Evolutionary conservation across 2,113 vertebrate species (phyloP), one percentile per base, ranked within the genome.

Genomic region (Otocyon megalotis): DNA sequence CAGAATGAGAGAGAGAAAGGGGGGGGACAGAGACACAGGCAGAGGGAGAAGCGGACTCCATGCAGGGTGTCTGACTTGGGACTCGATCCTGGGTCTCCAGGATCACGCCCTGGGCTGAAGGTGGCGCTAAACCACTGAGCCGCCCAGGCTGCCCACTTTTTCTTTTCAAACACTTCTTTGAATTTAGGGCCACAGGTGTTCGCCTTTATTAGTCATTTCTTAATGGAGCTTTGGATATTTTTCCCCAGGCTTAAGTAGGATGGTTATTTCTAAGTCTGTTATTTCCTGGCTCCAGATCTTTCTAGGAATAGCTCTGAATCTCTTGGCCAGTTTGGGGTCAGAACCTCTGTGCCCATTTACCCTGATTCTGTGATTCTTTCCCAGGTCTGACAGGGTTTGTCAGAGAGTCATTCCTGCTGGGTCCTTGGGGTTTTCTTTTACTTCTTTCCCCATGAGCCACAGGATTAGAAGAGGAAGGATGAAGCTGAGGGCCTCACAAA

Each of bases 251-350:
- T 90, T 96, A 54, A 74, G 53, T 94, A 88, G 58, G 65, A 84
- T 72, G n/a, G 26, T 76, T 96, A 50, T 90, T 97, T 97, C 95
- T 92, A 92, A 96, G 24, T 93, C 48, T 22, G 13, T 67, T 95
- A n/a, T 94, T 92, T 96, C 60, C 87, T 92, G 58, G 79, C 43
- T 0, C 88, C 94, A 77, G 85, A 48, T 94, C 87, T 91, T 89
- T 87, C 83, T 76, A 89, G 54, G 88, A 97, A 80, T 17, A 93
- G 43, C 80, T 82, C 26, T 56, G 22, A 53, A 60, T 93, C 54
- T 92, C 54, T 53, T 43, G 22, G 63, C 69, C 90, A 76, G 0
- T 76, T 87, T 97, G 84, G 30, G n/a, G 6, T 65, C 24, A 62
- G 54, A 60, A 30, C n/a, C 62, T 58, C 54, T 5, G 9, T 63